A percentile compares a stretch with the other conserved stretches of the same genome.
These are phyloP conservation scores for Actinernus sp. DNA, from an alignment of 92 coral and sea anemone genomes.

Conservation along the genomic window DNA sequence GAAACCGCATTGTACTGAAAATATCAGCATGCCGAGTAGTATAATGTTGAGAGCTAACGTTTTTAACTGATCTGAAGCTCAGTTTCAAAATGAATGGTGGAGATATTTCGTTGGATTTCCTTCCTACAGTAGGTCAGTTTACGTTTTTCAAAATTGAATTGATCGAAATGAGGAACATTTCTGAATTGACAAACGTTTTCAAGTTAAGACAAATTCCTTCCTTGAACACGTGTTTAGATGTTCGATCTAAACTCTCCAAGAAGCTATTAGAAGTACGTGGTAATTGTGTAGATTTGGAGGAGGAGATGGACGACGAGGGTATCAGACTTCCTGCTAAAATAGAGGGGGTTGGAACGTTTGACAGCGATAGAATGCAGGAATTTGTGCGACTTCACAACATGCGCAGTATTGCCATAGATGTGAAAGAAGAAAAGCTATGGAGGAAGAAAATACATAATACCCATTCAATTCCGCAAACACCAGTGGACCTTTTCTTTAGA, in stretches of 20 bases:
- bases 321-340: conserved; percentile 3
- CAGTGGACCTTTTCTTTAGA: conserved; percentile 9
- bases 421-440: conserved; percentile 20
- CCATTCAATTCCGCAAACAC: background rate
- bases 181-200: conserved; percentile 6
- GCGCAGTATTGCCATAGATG: conserved; percentile 22
- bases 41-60: no score
- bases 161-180: background rate
- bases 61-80: no score
- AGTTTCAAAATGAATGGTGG: conserved; percentile 50
- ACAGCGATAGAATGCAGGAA: conserved; percentile 25
- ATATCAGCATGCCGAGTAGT: no score
- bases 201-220: conserved; percentile 19
- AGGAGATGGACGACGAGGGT: background rate
- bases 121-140: conserved; percentile 16
- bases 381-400: conserved; percentile 8
- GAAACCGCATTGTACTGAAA: no score
- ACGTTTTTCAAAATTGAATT: conserved; percentile 3
- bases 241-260: conserved; percentile 19
- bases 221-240: conserved; percentile 13
- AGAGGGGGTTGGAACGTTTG: conserved; percentile 25
- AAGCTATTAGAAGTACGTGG: conserved; percentile 2
- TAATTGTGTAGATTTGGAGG: conserved; percentile 5
- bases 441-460: background rate
- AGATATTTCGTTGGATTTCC: conserved; percentile 23